Conservation (phyloP, 1,140 invertebrate species). For the Oedothorax gibbosus region DNA sequence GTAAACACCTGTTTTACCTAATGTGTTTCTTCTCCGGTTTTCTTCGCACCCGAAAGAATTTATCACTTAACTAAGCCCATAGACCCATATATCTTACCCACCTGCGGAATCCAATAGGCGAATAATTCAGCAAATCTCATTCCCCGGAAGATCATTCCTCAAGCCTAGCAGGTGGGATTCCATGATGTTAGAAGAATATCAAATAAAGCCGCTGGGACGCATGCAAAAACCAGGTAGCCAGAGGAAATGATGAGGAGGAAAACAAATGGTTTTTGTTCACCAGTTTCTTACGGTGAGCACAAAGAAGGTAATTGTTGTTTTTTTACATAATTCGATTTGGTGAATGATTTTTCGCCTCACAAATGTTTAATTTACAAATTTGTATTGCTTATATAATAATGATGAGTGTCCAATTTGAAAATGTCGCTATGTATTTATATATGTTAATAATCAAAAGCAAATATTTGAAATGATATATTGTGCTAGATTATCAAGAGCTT, state of each 20-base stretch:
- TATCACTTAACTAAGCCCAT: conserved; percentile 58
- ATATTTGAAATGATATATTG: too few relatives aligned
- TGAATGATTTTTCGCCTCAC: too few relatives aligned
- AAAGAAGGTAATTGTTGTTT: too few relatives aligned
- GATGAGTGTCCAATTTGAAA: too few relatives aligned
- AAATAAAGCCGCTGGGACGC: conserved; percentile 38
- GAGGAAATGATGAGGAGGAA: conserved; percentile 15
- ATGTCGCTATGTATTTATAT: too few relatives aligned
- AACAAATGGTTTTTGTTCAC: background rate
- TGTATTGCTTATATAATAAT: too few relatives aligned
- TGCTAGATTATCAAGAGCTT: too few relatives aligned
- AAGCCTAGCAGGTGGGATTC: conserved; percentile 53
- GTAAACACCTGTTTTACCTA: conserved; percentile 54
- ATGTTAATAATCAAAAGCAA: too few relatives aligned
- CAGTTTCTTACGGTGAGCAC: too few relatives aligned
- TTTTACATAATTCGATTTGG: too few relatives aligned
- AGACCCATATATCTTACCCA: conserved; percentile 38
- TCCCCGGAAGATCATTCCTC: conserved; percentile 37
- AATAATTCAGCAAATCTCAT: conserved; percentile 47
- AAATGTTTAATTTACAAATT: too few relatives aligned
- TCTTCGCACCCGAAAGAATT: conserved; percentile 38
- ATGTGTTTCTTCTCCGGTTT: conserved; percentile 33
- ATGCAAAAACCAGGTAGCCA: conserved; percentile 19
- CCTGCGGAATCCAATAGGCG: conserved; percentile 39
- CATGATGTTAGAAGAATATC: conserved; percentile 53